These are phyloP conservation scores for Eilema sororculum DNA, from an alignment of 2,888 invertebrate genomes.

Conservation along the genomic window DNA sequence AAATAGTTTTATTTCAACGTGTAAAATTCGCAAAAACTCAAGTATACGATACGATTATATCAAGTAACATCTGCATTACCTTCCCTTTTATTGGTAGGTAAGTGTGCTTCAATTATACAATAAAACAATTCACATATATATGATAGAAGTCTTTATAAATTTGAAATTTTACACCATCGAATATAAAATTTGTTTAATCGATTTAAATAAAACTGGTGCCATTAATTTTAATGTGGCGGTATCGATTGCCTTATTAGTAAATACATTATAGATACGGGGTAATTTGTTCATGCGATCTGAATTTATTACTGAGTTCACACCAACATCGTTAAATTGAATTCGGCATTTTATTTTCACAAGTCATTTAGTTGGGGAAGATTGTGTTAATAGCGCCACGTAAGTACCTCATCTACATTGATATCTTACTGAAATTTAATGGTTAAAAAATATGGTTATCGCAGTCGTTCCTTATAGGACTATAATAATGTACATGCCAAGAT, in stretches of 20 bases:
- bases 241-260: constrained; percentile 31
- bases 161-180: not conserved
- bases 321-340: constrained; percentile 18
- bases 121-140: not conserved
- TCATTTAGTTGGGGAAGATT: constrained; percentile 5
- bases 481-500: too few relatives aligned
- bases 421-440: not conserved
- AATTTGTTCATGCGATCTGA: constrained; percentile 19
- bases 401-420: not conserved
- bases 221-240: constrained; percentile 35
- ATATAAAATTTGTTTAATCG: constrained; percentile 3
- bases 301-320: constrained; percentile 45
- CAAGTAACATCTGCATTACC: not conserved
- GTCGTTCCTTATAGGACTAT: too few relatives aligned
- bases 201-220: constrained; percentile 27
- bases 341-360: not conserved
- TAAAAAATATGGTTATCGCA: too few relatives aligned
- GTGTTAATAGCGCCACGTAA: not conserved
- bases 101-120: not conserved
- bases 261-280: constrained; percentile 27
- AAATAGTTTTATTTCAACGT: not conserved
- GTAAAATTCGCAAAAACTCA: not conserved
- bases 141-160: not conserved
- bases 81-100: not conserved
- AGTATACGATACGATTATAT: not conserved